Base-by-base conservation (phyloP, 2,888 invertebrate genomes). In the Himalopsyche japonica region DNA sequence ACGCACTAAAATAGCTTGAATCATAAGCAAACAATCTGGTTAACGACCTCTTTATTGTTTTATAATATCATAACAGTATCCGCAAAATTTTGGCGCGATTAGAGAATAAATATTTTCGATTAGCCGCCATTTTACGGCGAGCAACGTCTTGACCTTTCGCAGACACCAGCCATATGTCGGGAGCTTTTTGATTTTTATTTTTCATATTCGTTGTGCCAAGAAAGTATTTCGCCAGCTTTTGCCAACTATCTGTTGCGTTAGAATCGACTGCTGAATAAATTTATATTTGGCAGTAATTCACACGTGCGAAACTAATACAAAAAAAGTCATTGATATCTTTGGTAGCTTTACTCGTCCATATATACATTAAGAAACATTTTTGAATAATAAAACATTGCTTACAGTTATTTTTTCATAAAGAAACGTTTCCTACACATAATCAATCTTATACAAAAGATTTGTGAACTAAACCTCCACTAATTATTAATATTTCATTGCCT, bases 231-330 rank as follows among this genome's bases (percentile, higher is more conserved):
- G 30, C 0, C 43, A 27, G 24, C 34, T n/a, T 37, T 30, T 24
- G 76, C 81, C 37, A 76, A 49, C 76, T 43, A 81, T 32, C 81
- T 81, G 81, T 81, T 81, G 81, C 81, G 76, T 37, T 57, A 12
- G 27, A 5, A 27, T 70, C 70, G 70, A 70, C 27, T 12, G 12
- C 5, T 15, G 27, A 43, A 27, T 70, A 70, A 70, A 70, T 70
- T 30, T 27, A 10, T 30, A 27, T 30, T 30, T 70, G 70, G 27
- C 20, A 27, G 30, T 70, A 70, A 30, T 30, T 70, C 70, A 70
- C 24, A 57, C 43, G 43, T 43, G 43, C 15, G 43, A 43, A 15
- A 43, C 43, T 43, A 43, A 43, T 43, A 3, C 43, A 15, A 15
- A 43, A 43, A 15, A 43, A n/a, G 6, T 32, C 32, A 6, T 32